A percentile compares a stretch with the other conserved stretches of the same genome.
Evolutionary conservation across 1,140 invertebrate genomes (phyloP).

Genomic region (Drosophila tsacasi): DNA sequence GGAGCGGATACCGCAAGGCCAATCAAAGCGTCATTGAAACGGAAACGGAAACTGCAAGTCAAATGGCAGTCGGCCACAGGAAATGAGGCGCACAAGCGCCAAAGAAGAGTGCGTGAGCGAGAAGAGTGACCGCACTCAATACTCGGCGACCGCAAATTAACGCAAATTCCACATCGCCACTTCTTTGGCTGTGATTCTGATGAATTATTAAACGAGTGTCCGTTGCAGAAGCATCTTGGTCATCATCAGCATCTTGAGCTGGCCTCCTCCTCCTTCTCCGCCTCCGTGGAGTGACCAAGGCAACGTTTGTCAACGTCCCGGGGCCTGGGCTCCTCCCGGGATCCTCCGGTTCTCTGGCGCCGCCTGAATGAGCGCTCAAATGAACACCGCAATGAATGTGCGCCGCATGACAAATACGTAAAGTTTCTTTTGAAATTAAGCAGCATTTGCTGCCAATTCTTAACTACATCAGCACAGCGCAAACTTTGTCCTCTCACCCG

Average conservation of each 20-base stretch:
- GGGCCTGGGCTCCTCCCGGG: conserved; percentile 3
- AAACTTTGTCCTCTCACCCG: conserved; percentile 75
- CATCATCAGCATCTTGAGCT: conserved; percentile 21
- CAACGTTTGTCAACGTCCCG: conserved; percentile 59
- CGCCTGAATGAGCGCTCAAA: conserved; percentile 79
- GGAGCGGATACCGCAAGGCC: conserved; percentile 71
- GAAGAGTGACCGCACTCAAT: conserved; percentile 38
- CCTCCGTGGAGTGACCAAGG: conserved; percentile 42
- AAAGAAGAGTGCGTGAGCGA: conserved; percentile 12
- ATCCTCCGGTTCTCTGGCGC: not conserved
- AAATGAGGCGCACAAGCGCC: conserved; percentile 75
- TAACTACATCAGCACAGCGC: conserved; percentile 78
- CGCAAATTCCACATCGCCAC: conserved; percentile 42
- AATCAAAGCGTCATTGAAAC: conserved; percentile 82
- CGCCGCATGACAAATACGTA: conserved; percentile 83
- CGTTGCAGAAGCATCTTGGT: conserved; percentile 32
- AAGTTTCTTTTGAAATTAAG: conserved; percentile 84
- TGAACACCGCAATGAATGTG: conserved; percentile 84
- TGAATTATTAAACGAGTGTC: conserved; percentile 72
- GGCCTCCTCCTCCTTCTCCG: not conserved
- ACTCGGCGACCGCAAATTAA: conserved; percentile 68
- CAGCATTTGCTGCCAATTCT: conserved; percentile 84
- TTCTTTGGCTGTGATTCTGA: conserved; percentile 35
- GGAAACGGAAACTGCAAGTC: conserved; percentile 82
- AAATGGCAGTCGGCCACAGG: conserved; percentile 77